Base-by-base conservation (phyloP, 1,140 invertebrate genomes). In the Papilio glaucus region DNA sequence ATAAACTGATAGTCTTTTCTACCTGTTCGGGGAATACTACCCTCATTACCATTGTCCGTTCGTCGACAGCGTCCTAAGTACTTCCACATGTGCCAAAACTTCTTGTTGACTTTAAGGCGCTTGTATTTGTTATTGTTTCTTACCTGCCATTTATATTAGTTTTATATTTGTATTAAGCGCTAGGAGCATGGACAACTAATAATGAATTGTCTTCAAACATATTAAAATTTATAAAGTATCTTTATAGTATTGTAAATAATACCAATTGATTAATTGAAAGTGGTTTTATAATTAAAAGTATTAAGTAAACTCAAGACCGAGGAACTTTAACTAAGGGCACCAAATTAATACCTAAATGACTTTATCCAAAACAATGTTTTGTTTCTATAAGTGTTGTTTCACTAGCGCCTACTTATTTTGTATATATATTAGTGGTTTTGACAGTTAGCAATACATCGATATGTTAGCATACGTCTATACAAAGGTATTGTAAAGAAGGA, bases 61-160 rank as follows among this genome's bases (percentile, higher is more conserved):
- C 10, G 41, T 63, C 53, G 70, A 79, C 78, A 79, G 80, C 80
- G 42, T 69, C 62, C 69, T 85, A 85, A 85, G 85, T 77, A 82
- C 75, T 83, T 74, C 80, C 86, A 90, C 84, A 88, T 87, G 88
- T 88, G 81, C 77, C 71, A 77, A 37, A 60, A 77, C 62, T 77
- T 74, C 65, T 33, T 18, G 39, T 57, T 72, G 60, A 41, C 26
- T n/a, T n/a, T 53, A 53, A 57, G 15, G 18, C 21, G 49, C 21
- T 13, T 69, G 13, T 13, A 72, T 18, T 42, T n/a, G 13, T 62
- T 29, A 71, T 70, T 72, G 71, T 70, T 69, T 38, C 37, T 41
- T 68, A 71, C 21, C 42, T 63, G 38, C 39, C 45, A 68, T n/a
- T n/a, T 57, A 65, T 24, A 67, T 73, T 53, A n/a, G 9, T 5